Evolutionary conservation across 2,113 vertebrate species (phyloP), one percentile per base, ranked within the genome.

Genomic region (Ctenomys sociabilis): DNA sequence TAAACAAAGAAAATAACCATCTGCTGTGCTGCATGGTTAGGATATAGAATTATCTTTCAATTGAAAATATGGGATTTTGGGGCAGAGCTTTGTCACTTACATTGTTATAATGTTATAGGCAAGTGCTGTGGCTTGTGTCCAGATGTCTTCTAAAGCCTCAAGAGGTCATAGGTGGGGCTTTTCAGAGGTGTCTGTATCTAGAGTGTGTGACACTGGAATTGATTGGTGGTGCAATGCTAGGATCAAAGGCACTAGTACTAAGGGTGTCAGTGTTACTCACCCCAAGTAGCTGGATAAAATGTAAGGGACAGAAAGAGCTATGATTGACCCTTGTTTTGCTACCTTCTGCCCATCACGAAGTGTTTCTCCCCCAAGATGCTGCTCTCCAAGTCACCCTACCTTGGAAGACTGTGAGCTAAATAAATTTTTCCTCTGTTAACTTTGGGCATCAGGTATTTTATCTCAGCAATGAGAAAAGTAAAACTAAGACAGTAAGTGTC

Each of bases 1-100:
- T 13, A 45, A 30, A 40, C 40, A 45, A 77, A 26, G 68, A 24
- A 77, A 45, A 19, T 28, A 7, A 35, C 1, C 11, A 8, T 40
- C 49, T 11, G 3, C 13, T 0, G 37, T 1, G 43, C 57, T 1
- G 12, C 16, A 5, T 0, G 19, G 40, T 1, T 28, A 49, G 49
- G 57, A 90, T 0, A 10, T 11, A 8, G 19, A 24, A 24, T 1
- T 4, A 54, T 30, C 24, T 17, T 32, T 3, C 22, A 13, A 45
- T 63, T 40, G 68, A 40, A 87, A 32, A 93, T 1, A 7, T 21
- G 6, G 78, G 49, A 5, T 63, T 26, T 5, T 0, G 49, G 40
- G 68, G 45, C 35, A 17, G 63, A 30, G 37, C 32, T 75, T 72
- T 63, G 24, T 21, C 57, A 43, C 8, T 82, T 52, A 45, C 2